phyloP scores from a whole-genome alignment of 1,140 invertebrate genomes.

The Diachasma alloeum region DNA sequence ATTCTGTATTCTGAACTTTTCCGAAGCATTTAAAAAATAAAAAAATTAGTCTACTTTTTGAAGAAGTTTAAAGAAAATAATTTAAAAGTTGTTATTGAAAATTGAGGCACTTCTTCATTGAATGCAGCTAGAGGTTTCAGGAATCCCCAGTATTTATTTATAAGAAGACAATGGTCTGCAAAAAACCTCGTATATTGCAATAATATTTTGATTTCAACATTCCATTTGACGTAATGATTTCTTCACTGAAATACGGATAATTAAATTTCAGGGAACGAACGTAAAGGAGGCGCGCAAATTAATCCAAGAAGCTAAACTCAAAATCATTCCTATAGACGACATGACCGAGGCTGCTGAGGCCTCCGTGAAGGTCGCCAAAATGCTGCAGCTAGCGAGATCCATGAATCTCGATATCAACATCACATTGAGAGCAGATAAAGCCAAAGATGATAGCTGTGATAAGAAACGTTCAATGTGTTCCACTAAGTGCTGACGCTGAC shows the following conservation, averaged over 20 bases:
- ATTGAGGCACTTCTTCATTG: no score
- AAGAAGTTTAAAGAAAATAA: no score
- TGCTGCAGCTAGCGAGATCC: constrained; percentile 89
- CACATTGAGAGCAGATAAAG: neutral
- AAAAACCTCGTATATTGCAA: no score
- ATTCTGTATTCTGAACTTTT: no score
- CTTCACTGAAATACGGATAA: neutral
- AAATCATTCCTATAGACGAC: constrained; percentile 94
- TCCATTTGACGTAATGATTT: no score
- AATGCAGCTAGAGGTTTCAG: no score
- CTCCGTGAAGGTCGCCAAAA: constrained; percentile 93
- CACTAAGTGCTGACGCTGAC: neutral
- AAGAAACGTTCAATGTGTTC: neutral
- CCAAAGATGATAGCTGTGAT: neutral
- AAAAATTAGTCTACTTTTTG: no score
- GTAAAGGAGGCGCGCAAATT: constrained; percentile 84
- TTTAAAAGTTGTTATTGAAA: no score
- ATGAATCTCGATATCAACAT: constrained; percentile 73
- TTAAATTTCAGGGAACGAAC: constrained; percentile 73
- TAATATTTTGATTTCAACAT: no score
- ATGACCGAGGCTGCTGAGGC: constrained; percentile 95
- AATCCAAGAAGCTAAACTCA: constrained; percentile 78
- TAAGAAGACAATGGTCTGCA: no score
- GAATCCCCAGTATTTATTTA: no score
- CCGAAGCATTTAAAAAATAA: no score